phyloP scores from a whole-genome alignment of 2,797 vertebrate species.

The Danio albolineatus region DNA sequence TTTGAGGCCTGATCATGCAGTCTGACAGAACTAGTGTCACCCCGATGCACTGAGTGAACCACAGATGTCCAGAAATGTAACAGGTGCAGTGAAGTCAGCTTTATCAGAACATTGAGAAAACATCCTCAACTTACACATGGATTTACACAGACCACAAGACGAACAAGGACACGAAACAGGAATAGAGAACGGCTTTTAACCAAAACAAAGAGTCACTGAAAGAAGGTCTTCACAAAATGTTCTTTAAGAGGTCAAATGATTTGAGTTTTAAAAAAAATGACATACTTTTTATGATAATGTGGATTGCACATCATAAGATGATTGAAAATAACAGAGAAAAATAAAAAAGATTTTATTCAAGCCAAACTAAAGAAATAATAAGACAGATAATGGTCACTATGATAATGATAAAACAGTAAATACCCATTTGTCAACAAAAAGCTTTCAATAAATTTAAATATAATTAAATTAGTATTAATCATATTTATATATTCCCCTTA shows the following conservation, averaged over 20 bases:
- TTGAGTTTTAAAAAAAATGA: background rate
- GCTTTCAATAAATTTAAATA: no score
- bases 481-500: no score
- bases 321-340: no score
- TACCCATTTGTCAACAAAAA: no score
- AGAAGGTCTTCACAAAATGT: background rate
- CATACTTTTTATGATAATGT: background rate
- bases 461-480: no score
- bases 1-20: background rate
- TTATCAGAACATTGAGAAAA: slow-evolving; percentile 15
- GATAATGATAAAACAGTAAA: no score
- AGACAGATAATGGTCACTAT: no score
- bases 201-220: background rate
- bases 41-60: slow-evolving; percentile 19
- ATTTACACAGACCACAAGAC: background rate
- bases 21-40: background rate
- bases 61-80: slow-evolving; percentile 37
- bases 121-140: background rate
- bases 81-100: slow-evolving; percentile 58
- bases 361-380: no score
- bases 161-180: background rate
- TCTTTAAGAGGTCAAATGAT: background rate
- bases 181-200: background rate
- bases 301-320: no score
- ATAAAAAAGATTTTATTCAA: no score